A percentile compares a stretch with the other conserved stretches of the same genome.
Evolutionary conservation across 2,797 vertebrate genomes (phyloP).

Genomic region (Darevskia nairensis): DNA sequence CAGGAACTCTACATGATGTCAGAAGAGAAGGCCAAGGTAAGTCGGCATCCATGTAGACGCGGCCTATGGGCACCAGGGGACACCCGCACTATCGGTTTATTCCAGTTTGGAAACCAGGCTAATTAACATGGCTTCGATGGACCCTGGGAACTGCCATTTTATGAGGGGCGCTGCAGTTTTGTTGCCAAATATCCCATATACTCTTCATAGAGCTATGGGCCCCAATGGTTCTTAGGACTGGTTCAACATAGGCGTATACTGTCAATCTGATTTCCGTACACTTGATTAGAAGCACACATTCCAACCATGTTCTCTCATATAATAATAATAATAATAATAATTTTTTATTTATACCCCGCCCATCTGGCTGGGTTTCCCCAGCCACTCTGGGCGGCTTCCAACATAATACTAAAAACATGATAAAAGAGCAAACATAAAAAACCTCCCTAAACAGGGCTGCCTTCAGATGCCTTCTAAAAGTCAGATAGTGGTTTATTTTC

Average conservation of each 20-base stretch:
- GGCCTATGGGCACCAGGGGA: too few relatives aligned
- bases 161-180: neutral
- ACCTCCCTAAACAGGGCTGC: too few relatives aligned
- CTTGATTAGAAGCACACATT: neutral
- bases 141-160: neutral
- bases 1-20: conserved; percentile 99
- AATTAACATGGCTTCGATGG: neutral
- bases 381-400: too few relatives aligned
- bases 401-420: too few relatives aligned
- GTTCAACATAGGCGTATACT: neutral
- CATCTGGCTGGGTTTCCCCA: too few relatives aligned
- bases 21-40: conserved; percentile 98
- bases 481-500: too few relatives aligned
- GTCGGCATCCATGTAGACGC: neutral
- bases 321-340: too few relatives aligned
- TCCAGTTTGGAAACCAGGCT: neutral
- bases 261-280: neutral
- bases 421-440: too few relatives aligned
- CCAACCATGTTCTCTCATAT: too few relatives aligned
- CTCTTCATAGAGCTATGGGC: neutral
- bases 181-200: neutral
- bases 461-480: too few relatives aligned
- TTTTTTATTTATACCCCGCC: too few relatives aligned
- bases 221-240: neutral
- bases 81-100: neutral